Evolutionary conservation across 2,888 invertebrate genomes (phyloP), one percentile per base, ranked within the genome.

Genomic region (Dermolepida albohirtum): DNA sequence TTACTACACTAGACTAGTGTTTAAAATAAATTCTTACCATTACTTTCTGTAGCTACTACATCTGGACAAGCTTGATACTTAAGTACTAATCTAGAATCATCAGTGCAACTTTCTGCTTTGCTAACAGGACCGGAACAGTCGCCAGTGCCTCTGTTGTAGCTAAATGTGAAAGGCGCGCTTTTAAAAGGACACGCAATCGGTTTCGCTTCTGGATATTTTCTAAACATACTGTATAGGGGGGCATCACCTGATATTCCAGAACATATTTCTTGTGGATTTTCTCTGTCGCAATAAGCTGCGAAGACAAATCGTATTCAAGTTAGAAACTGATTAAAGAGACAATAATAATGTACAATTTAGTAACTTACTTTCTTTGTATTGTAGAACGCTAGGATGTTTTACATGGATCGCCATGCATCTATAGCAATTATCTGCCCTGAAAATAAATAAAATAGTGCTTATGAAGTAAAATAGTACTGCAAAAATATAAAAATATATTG

Each of bases 11-110:
- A 22, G 4, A 4, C 22, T 22, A 22, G 22, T 2, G 1, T 22
- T 22, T 22, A 22, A 22, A 22, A 22, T 4, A 17, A 5, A 34
- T 34, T 74, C 84, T 84, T 80, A 93, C 93, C 90, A 74, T 91
- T 89, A 78, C 92, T 92, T 82, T 94, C 93, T 0, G 93, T 91
- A 49, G 90, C 89, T 0, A 86, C 86, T 4, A 94, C 89, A 78
- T 94, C 92, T 0, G 92, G 91, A 78, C 95, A 95, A 0, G 93
- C 92, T 84, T 93, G 92, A 82, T 93, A 95, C 71, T 92, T 89
- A 72, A 95, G 86, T 70, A 94, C 88, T 50, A 95, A 86, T 49
- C 92, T 85, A 1, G 93, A 92, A 77, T 92, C 91, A 76, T 94
- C 93, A 0, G 94, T 94, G 83, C 95, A 95, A 62, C 92, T 90